Evolutionary conservation across 2,888 invertebrate genomes (phyloP), one percentile per base, ranked within the genome.

Genomic region (Erpobdella octoculata): DNA sequence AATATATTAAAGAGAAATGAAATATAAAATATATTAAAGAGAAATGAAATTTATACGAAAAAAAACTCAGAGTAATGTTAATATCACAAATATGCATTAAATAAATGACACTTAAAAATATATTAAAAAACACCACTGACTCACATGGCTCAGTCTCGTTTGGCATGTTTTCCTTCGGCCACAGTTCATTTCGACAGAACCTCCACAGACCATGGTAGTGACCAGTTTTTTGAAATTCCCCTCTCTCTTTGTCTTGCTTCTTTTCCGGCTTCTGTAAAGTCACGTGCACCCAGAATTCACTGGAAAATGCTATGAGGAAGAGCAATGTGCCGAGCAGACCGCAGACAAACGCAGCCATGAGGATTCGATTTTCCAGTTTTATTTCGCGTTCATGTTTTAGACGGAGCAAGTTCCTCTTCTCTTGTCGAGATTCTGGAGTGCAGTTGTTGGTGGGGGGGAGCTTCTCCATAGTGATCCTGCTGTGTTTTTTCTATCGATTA

Each of bases 131-230:
- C n/a, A n/a, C n/a, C n/a, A n/a, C n/a, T n/a, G n/a, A n/a, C 53
- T 53, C 53, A 53, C 53, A 53, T 18, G 53, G 53, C 18, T 53
- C 53, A 2, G n/a, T 53, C 9, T 9, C 12, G 53, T 53, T 53
- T 1, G 53, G 53, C 8, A 58, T 25, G 21, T 58, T 36, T 28
- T 69, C 25, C 18, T 21, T n/a, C 35, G 66, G 66, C 71, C 71
- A 71, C 12, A 48, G 18, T 33, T 72, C 72, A 31, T 64, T 12
- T 33, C 73, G 48, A 33, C 73, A 73, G 58, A 73, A 73, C 48
- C 53, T 71, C 73, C 73, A 73, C 28, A 73, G 69, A 8, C 73
- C 73, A 28, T 71, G 71, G 37, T 73, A 62, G 38, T 73, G 73
- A 4, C 71, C 73, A 2, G 58, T 35, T 58, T 72, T 72, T 36